phyloP scores from a whole-genome alignment of 2,113 vertebrate species.

The Opisthocomus hoazin region DNA sequence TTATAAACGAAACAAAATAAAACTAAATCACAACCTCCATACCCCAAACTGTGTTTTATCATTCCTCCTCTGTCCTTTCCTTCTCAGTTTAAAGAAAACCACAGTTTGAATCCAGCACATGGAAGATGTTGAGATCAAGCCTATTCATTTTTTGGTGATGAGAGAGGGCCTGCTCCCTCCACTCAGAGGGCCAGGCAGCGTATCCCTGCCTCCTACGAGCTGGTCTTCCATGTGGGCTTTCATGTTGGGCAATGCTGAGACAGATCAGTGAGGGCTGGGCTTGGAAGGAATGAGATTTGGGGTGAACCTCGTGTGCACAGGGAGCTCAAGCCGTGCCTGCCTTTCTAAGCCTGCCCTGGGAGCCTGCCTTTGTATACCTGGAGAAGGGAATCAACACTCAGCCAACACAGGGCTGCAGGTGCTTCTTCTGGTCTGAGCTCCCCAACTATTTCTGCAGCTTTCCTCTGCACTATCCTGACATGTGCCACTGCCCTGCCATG shows the following conservation, averaged over 20 bases:
- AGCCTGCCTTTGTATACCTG: neutral
- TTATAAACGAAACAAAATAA: neutral
- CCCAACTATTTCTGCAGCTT: neutral
- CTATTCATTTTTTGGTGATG: neutral
- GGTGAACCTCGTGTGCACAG: neutral
- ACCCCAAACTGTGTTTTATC: neutral
- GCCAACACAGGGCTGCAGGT: neutral
- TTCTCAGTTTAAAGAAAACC: neutral
- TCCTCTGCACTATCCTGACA: neutral
- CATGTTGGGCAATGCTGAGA: neutral
- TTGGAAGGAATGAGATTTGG: neutral
- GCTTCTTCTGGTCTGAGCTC: neutral
- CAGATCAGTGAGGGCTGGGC: neutral
- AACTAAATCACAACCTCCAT: neutral
- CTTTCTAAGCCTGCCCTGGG: fast-evolving
- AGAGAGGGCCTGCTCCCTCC: neutral
- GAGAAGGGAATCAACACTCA: fast-evolving
- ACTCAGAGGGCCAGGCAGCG: neutral
- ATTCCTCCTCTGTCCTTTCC: neutral
- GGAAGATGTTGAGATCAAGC: neutral
- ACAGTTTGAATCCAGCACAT: neutral
- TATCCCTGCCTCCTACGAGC: neutral
- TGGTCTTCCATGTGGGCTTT: neutral
- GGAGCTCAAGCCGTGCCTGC: neutral
- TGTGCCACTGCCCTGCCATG: neutral